Base-by-base conservation (phyloP, 2,113 vertebrate genomes). In the Halichoerus grypus region DNA sequence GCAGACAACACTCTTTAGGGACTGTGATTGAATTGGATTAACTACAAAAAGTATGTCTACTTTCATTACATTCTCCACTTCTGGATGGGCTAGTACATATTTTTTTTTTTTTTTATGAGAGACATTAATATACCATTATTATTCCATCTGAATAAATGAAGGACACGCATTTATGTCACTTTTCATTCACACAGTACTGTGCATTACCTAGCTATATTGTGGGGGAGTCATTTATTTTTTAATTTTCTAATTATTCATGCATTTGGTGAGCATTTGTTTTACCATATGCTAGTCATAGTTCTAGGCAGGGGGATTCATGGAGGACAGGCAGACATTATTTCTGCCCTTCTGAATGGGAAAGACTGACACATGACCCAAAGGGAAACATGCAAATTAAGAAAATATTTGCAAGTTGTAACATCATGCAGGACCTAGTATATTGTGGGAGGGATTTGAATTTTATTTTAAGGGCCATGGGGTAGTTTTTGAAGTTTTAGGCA, bases 101-200 rank as follows among this genome's bases (percentile, higher is more conserved):
- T 79, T 86, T 81, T 90, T 95, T 71, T 36, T 39, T 39, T 42
- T 42, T 14, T 15, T 13, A 88, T 91, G 16, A 83, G 26, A 95
- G 39, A 92, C 36, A 59, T 90, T 87, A 81, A 81, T 19, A 69
- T 5, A 16, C 14, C 51, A 59, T 92, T 77, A 92, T 72, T 80
- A 61, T 91, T 71, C 28, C 26, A 57, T 55, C 26, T 74, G 96
- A 90, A 81, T 84, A 94, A 94, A 87, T 55, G 79, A 94, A 51
- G 14, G 21, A 57, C 4, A 39, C 4, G 7, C 6, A 26, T 85
- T 57, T 86, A 33, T 85, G 87, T 71, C 63, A 77, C 42, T 72
- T 92, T 88, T 77, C 42, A 55, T 82, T 86, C 83, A 49, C 19
- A 82, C 24, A 63, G 15, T 61, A 71, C 19, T 74, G 18, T 42